Conservation (phyloP, 2,888 invertebrate genomes). For the Drosophila subquinaria region DNA sequence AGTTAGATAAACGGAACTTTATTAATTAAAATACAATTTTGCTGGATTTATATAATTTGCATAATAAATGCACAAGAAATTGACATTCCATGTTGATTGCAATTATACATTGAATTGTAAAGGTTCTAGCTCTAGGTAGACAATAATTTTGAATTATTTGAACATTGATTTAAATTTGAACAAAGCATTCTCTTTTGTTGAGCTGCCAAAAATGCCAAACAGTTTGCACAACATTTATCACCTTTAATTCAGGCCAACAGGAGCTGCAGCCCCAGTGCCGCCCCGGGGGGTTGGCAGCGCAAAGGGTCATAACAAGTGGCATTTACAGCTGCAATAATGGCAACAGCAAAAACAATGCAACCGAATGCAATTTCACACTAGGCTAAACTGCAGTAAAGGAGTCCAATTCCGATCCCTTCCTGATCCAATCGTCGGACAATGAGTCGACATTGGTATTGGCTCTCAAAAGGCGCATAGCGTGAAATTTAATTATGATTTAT, state of each 20-base stretch:
- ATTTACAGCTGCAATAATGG: slow-evolving; percentile 7
- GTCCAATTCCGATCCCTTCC: neutral
- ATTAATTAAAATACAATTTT: too few species aligned
- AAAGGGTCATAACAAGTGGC: slow-evolving; percentile 14
- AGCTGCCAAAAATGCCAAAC: slow-evolving; percentile 51
- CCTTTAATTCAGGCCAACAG: slow-evolving; percentile 52
- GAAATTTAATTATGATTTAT: slow-evolving; percentile 79
- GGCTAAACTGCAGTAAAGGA: slow-evolving; percentile 51
- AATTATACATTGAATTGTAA: neutral
- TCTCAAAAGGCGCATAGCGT: slow-evolving; percentile 49
- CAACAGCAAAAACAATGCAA: slow-evolving; percentile 51
- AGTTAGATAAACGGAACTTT: too few species aligned
- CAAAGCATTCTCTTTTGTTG: neutral
- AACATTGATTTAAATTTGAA: slow-evolving; percentile 25
- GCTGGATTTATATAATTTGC: too few species aligned
- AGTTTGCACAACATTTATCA: slow-evolving; percentile 69
- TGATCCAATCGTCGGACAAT: neutral
- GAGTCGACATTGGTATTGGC: slow-evolving; percentile 12
- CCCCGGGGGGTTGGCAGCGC: neutral
- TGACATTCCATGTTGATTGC: neutral
- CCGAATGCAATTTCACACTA: slow-evolving; percentile 76
- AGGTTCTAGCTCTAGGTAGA: neutral
- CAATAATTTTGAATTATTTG: neutral
- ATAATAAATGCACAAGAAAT: too few species aligned
- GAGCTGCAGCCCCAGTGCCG: neutral